A percentile compares a stretch with the other conserved stretches of the same genome.
These are phyloP conservation scores for Tenthredo livida DNA, from an alignment of 2,888 invertebrate genomes.

Conservation along the genomic window DNA sequence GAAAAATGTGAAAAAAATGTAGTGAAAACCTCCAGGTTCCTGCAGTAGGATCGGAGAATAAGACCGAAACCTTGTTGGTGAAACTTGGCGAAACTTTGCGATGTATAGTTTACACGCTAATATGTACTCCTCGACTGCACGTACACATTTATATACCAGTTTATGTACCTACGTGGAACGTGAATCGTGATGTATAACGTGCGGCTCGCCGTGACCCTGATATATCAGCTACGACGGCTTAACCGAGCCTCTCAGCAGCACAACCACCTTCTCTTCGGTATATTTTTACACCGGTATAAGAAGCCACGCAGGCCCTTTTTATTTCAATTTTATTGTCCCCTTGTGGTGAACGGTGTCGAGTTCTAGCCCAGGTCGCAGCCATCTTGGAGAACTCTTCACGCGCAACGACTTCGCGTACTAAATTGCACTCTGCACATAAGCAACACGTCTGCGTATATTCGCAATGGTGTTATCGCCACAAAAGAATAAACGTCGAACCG, in stretches of 20 bases:
- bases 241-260: not conserved
- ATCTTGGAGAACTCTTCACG: slow-evolving; percentile 16
- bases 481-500: not conserved
- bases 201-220: slow-evolving; percentile 31
- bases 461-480: not conserved
- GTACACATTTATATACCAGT: not conserved
- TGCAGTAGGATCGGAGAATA: not conserved
- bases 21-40: no score
- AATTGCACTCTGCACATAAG: not conserved
- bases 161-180: not conserved
- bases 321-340: slow-evolving; percentile 18
- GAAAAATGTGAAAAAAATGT: no score
- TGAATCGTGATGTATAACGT: slow-evolving; percentile 14
- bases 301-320: slow-evolving; percentile 16
- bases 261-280: slow-evolving; percentile 6
- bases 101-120: not conserved
- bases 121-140: not conserved
- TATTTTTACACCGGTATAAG: slow-evolving; percentile 30
- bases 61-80: not conserved
- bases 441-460: not conserved
- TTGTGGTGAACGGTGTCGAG: slow-evolving; percentile 38
- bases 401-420: not conserved
- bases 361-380: slow-evolving; percentile 10
- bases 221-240: slow-evolving; percentile 5
- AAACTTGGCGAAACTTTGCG: not conserved